Conservation (phyloP, 2,888 invertebrate species). For the Pyrgus malvae region DNA sequence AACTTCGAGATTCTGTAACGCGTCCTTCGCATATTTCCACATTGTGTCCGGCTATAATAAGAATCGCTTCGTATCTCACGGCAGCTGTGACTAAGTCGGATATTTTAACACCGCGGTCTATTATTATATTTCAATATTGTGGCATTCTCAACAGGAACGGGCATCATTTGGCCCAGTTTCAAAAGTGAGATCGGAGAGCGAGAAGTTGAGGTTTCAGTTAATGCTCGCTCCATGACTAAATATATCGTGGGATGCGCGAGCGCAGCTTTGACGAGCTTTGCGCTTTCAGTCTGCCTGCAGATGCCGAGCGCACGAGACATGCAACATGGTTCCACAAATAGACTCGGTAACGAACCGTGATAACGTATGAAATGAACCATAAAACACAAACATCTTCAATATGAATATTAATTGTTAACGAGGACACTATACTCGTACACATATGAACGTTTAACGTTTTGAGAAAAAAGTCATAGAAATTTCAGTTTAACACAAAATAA, state of each 20-base stretch:
- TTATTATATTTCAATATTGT: conserved; percentile 81
- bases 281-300: conserved; percentile 26
- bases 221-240: conserved; percentile 74
- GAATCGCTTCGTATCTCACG: conserved; percentile 59
- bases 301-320: conserved; percentile 33
- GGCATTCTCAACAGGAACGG: conserved; percentile 76
- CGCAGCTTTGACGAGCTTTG: conserved; percentile 34
- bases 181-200: conserved; percentile 76
- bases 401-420: not conserved
- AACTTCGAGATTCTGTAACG: conserved; percentile 29
- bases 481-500: too few species aligned
- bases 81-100: conserved; percentile 70
- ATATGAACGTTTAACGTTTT: too few species aligned
- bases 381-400: not conserved
- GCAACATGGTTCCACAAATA: conserved; percentile 16
- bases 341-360: conserved; percentile 3
- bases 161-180: conserved; percentile 80
- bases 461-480: too few species aligned
- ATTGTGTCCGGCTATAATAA: conserved; percentile 67
- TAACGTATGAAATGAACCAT: not conserved
- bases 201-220: conserved; percentile 75
- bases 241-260: conserved; percentile 53
- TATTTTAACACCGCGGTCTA: conserved; percentile 73
- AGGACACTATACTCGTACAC: too few species aligned
- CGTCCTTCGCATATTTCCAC: conserved; percentile 70